Conservation (phyloP, 1,140 invertebrate genomes). For the Thrips palmi region DNA sequence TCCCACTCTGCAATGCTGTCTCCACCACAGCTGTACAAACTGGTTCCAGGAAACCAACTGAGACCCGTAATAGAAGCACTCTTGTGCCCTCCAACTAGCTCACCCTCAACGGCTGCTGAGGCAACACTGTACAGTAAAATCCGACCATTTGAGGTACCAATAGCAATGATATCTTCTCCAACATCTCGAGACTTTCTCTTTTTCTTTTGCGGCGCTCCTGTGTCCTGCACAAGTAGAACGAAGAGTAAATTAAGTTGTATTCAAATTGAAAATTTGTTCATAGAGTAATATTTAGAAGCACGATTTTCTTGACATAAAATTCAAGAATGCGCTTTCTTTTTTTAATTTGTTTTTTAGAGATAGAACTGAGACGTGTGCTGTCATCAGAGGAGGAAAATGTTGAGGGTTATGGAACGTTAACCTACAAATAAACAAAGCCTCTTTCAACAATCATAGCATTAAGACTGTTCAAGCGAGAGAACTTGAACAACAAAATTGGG, state of each 20-base stretch:
- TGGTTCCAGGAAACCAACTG: conserved; percentile 21
- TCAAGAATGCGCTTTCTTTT: conserved; percentile 9
- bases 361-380: too few relatives aligned
- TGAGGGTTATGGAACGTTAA: too few relatives aligned
- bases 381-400: too few relatives aligned
- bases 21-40: conserved; percentile 28
- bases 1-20: conserved; percentile 31
- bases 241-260: neutral
- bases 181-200: conserved; percentile 15
- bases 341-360: too few relatives aligned
- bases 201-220: conserved; percentile 16
- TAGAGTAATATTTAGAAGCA: conserved; percentile 1
- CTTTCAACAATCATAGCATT: too few relatives aligned
- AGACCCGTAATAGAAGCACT: conserved; percentile 25
- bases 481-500: too few relatives aligned
- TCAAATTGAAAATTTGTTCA: neutral
- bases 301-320: neutral
- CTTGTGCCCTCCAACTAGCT: conserved; percentile 25
- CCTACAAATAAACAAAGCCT: too few relatives aligned
- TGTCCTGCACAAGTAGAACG: neutral
- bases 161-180: conserved; percentile 25
- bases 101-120: conserved; percentile 34
- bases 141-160: conserved; percentile 42
- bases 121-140: conserved; percentile 44
- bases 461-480: too few relatives aligned